phyloP scores from a whole-genome alignment of 2,113 vertebrate species.

The Zosterops borbonicus region DNA sequence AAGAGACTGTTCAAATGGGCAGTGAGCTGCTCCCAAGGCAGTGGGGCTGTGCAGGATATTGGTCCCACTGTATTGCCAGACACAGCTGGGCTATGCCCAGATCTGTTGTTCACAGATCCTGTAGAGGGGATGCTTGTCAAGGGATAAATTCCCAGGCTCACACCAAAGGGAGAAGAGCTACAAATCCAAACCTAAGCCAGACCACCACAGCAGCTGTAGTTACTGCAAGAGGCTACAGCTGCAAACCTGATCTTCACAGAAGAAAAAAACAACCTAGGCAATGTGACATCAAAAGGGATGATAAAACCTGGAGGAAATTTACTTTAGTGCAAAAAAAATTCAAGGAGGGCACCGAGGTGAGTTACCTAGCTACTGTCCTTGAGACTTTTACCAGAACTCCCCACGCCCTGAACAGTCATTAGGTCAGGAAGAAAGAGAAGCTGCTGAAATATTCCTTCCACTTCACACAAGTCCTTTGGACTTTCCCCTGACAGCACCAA shows the following conservation, averaged over 20 bases:
- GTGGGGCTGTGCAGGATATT: accelerated
- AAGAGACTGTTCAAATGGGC: not conserved
- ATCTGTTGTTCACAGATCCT: not conserved
- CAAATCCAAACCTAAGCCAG: not conserved
- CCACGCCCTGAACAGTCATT: not conserved
- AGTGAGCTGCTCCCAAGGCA: not conserved
- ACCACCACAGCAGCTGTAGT: not conserved
- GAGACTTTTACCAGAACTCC: not conserved
- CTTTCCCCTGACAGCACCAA: not conserved
- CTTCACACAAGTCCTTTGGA: not conserved
- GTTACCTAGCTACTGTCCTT: not conserved
- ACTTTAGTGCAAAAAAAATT: not conserved
- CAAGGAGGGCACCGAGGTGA: not conserved
- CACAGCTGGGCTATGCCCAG: not conserved
- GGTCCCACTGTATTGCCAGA: not conserved
- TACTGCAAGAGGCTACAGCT: not conserved
- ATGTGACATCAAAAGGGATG: not conserved
- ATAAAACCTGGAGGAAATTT: not conserved
- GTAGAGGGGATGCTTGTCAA: not conserved
- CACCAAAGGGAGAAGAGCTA: not conserved
- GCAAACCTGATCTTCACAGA: not conserved
- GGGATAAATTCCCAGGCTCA: accelerated
- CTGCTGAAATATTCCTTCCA: not conserved
- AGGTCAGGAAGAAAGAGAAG: not conserved
- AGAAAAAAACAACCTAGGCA: not conserved